Conservation (phyloP, 2,888 invertebrate genomes). For the Alentia gelatinosa region DNA sequence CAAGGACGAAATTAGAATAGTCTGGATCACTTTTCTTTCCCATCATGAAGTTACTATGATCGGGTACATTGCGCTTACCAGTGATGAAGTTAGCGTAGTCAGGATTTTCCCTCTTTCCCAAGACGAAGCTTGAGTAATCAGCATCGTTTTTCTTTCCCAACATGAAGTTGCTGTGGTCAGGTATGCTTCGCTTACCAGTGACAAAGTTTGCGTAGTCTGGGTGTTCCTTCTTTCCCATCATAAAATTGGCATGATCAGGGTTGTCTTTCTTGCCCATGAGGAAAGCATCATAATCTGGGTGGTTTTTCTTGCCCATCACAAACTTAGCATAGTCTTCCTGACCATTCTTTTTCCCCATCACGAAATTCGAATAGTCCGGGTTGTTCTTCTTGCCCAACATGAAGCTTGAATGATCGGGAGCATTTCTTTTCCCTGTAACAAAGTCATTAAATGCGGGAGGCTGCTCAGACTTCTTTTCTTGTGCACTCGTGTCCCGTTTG, state of each 20-base stretch:
- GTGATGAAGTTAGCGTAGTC: background rate
- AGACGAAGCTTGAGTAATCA: background rate
- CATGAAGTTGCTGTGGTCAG: constrained; percentile 2
- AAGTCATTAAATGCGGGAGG: background rate
- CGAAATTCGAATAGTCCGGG: constrained; percentile 8
- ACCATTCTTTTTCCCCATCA: background rate
- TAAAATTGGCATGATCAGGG: constrained; percentile 26
- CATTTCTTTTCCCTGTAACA: constrained; percentile 39
- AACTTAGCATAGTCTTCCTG: background rate
- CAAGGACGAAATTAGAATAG: background rate
- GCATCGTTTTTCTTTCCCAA: constrained; percentile 19
- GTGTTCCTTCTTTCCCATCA: background rate
- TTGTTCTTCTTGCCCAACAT: constrained; percentile 47
- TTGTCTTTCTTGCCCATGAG: constrained; percentile 45
- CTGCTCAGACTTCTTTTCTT: background rate
- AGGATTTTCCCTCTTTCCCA: background rate
- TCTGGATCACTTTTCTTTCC: background rate
- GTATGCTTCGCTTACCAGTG: constrained; percentile 5
- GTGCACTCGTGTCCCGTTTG: background rate
- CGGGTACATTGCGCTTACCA: background rate
- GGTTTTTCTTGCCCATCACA: constrained; percentile 39
- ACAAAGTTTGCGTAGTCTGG: constrained; percentile 30
- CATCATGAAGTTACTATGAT: background rate
- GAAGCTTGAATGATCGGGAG: constrained; percentile 5
- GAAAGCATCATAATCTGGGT: constrained; percentile 2